These are phyloP conservation scores for Drosophila subquinaria DNA, from an alignment of 2,888 invertebrate species.

Conservation along the genomic window DNA sequence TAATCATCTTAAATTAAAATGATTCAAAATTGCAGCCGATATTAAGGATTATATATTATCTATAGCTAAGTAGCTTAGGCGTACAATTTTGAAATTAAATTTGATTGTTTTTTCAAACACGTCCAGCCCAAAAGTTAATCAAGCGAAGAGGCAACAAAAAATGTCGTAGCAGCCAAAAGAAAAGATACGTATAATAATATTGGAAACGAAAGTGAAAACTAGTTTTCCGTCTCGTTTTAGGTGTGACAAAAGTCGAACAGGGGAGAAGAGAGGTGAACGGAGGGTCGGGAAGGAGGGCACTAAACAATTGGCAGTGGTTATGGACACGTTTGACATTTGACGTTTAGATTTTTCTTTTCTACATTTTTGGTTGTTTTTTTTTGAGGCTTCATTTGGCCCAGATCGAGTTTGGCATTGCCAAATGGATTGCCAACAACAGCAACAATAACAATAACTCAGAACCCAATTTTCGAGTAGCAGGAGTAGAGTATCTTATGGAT, in stretches of 20 bases:
- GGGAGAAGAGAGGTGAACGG: not conserved
- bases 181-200: slow-evolving; percentile 17
- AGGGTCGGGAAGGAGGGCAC: not conserved
- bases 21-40: not conserved
- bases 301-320: slow-evolving; percentile 44
- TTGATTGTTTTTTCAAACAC: slow-evolving; percentile 24
- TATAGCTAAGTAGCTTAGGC: not conserved
- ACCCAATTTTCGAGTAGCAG: slow-evolving; percentile 21
- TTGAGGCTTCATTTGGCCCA: slow-evolving; percentile 33
- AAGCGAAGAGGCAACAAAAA: slow-evolving; percentile 35
- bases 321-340: slow-evolving; percentile 56
- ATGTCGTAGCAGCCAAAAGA: slow-evolving; percentile 12
- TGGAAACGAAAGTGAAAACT: slow-evolving; percentile 52
- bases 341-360: slow-evolving; percentile 28
- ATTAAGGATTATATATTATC: not conserved
- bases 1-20: not conserved
- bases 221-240: slow-evolving; percentile 40
- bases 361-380: not conserved
- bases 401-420: slow-evolving; percentile 40
- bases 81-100: slow-evolving; percentile 1
- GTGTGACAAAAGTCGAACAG: slow-evolving; percentile 38
- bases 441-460: slow-evolving; percentile 42
- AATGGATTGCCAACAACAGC: slow-evolving; percentile 42
- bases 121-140: slow-evolving; percentile 35
- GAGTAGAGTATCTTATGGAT: slow-evolving; percentile 28